phyloP scores from a whole-genome alignment of 2,113 vertebrate genomes.

The human region DNA sequence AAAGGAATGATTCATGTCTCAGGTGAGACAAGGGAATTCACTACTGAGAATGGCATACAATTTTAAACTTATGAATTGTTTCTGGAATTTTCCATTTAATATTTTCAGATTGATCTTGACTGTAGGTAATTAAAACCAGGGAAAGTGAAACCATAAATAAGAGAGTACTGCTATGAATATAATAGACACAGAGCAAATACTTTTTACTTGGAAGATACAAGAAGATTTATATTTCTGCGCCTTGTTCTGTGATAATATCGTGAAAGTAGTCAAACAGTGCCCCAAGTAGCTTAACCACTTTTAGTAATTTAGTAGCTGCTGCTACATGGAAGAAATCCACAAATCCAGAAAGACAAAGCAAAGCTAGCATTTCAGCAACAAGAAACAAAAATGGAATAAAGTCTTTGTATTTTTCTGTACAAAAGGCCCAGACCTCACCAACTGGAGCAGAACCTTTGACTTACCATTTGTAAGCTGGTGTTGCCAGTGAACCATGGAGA shows the following conservation, averaged over 20 bases:
- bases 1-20: neutral
- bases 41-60: neutral
- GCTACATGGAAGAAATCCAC: neutral
- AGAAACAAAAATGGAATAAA: neutral
- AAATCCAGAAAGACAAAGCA: conserved; percentile 15
- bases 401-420: neutral
- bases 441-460: neutral
- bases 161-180: neutral
- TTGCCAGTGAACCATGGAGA: neutral
- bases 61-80: neutral
- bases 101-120: neutral
- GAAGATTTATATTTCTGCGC: neutral
- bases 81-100: neutral
- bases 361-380: neutral
- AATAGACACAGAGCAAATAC: neutral
- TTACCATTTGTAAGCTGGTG: neutral
- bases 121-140: neutral
- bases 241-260: neutral
- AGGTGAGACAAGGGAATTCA: neutral
- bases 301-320: neutral
- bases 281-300: neutral
- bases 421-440: neutral
- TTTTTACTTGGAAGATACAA: neutral
- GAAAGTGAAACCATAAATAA: neutral
- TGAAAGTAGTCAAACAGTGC: neutral